phyloP scores from a whole-genome alignment of 30 jellyfish, hydroid and myxozoan species.

The Nemopilema nomurai region DNA sequence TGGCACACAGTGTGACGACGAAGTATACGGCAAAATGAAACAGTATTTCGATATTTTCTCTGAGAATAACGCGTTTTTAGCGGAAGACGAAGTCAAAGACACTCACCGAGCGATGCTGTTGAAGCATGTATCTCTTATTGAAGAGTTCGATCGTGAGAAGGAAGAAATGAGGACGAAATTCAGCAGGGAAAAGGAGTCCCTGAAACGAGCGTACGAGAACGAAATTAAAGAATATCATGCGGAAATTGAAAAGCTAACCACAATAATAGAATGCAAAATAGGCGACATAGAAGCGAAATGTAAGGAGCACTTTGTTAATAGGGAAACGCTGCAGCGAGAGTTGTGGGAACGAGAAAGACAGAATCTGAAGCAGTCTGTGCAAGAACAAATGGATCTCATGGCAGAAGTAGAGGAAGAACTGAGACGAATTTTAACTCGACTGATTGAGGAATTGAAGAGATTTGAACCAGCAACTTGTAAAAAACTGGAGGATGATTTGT shows the following conservation, averaged over 20 bases:
- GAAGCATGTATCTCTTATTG: constrained; percentile 63
- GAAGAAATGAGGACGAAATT: constrained; percentile 53
- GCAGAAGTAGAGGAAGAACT: constrained; percentile 69
- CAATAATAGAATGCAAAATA: constrained; percentile 36
- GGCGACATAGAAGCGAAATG: constrained; percentile 59
- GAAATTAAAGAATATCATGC: constrained; percentile 72
- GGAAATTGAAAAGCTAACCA: constrained; percentile 63
- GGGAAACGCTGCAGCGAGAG: constrained; percentile 28
- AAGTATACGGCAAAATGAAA: constrained; percentile 16
- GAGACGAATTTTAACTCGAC: constrained; percentile 43
- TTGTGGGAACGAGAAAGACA: constrained; percentile 34
- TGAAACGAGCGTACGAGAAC: constrained; percentile 81
- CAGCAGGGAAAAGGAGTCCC: constrained; percentile 55
- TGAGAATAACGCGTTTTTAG: constrained; percentile 28
- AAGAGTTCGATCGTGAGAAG: constrained; percentile 81
- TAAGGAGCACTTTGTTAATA: constrained; percentile 34
- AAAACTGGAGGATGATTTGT: constrained; percentile 34
- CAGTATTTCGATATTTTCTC: constrained; percentile 30
- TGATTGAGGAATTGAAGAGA: constrained; percentile 33
- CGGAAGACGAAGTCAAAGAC: not conserved
- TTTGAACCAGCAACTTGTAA: constrained; percentile 29
- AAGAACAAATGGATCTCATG: constrained; percentile 65
- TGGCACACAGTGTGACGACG: constrained; percentile 40
- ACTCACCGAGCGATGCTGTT: constrained; percentile 53
- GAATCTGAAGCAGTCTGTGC: constrained; percentile 29